Evolutionary conservation across 2,797 vertebrate genomes (phyloP), one percentile per base, ranked within the genome.

Genomic region (Ispidina picta): DNA sequence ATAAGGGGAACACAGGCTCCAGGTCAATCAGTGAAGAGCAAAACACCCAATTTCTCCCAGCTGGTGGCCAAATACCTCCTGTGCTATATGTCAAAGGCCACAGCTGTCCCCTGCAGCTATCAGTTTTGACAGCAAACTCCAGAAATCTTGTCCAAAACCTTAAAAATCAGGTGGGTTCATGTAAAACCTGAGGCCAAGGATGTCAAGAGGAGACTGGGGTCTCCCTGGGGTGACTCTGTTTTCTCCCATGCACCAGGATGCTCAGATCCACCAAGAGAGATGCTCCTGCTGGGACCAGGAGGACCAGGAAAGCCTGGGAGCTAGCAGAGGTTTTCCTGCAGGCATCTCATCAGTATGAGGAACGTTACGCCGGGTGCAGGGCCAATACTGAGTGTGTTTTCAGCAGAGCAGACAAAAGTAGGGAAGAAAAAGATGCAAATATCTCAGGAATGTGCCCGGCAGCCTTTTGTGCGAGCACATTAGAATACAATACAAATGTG

Each of bases 401-500:
- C 81, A 58, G 85, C 51, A 91, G 72, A 48, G 6, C 71, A 76
- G 86, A 84, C 83, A 85, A 84, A 95, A 95, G 76, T 20, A 83
- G 46, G 73, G 79, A 93, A 88, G 69, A 86, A 89, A 87, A 88
- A 80, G 94, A 94, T 92, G 94, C 86, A 91, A 95, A 89, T 89
- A 94, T 66, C 66, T 80, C 63, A 51, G 63, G 70, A 77, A 88
- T 48, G 83, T 75, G 93, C 90, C 92, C 49, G 0, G 89, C 83
- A 96, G 94, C 94, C 88, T 83, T 86, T 89, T 92, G 87, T 90
- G 71, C 4, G 12, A 92, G 91, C 71, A 85, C 91, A 94, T 95
- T 91, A 95, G 95, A 96, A 94, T 94, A 92, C 85, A 94, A 94
- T 90, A 89, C 81, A 94, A 94, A 94, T 89, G 89, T 81, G 88